phyloP scores from a whole-genome alignment of 1,140 invertebrate species.

The Colletes latitarsis region DNA sequence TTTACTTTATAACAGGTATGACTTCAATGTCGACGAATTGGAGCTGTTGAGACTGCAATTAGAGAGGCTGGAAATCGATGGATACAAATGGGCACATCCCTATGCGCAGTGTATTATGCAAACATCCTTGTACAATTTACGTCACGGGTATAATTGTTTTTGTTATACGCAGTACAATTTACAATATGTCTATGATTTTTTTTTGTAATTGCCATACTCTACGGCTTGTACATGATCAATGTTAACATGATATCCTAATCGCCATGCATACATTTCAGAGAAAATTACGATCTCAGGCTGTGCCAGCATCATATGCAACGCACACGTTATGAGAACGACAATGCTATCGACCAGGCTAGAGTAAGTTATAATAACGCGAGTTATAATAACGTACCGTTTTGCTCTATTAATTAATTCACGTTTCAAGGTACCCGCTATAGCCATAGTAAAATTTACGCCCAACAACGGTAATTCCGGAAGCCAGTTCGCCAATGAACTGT shows the following conservation, averaged over 20 bases:
- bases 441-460: slow-evolving; percentile 90
- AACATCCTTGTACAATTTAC: slow-evolving; percentile 86
- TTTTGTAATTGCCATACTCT: background rate
- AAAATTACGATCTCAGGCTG: slow-evolving; percentile 47
- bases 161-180: background rate
- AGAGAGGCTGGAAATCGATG: slow-evolving; percentile 84
- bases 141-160: slow-evolving; percentile 78
- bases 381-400: background rate
- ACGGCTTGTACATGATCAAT: too few species aligned
- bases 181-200: background rate
- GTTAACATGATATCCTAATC: too few species aligned
- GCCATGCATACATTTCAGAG: slow-evolving; percentile 18
- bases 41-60: slow-evolving; percentile 86
- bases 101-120: slow-evolving; percentile 93
- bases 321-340: slow-evolving; percentile 25
- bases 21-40: slow-evolving; percentile 84
- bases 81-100: slow-evolving; percentile 90
- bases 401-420: background rate
- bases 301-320: slow-evolving; percentile 49
- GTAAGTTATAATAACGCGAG: slow-evolving; percentile 34
- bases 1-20: slow-evolving; percentile 80
- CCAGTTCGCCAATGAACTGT: slow-evolving; percentile 89
- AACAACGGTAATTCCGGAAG: slow-evolving; percentile 85
- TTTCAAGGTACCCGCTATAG: slow-evolving; percentile 84
- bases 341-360: slow-evolving; percentile 44